phyloP scores from a whole-genome alignment of 2,797 vertebrate species.

The Liparis tanakae region DNA sequence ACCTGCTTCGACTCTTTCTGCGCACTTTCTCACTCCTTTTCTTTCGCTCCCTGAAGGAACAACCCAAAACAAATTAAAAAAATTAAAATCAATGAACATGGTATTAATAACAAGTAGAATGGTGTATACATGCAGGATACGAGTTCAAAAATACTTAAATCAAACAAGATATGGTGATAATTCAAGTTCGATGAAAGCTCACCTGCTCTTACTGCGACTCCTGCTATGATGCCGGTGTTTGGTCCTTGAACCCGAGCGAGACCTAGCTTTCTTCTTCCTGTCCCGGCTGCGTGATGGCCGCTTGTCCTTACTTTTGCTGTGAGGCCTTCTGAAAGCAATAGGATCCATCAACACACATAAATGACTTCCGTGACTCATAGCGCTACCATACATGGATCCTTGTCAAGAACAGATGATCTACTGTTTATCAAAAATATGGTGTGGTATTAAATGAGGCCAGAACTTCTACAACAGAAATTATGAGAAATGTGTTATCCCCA shows the following conservation, averaged over 20 bases:
- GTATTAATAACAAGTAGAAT: neutral
- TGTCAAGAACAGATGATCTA: neutral
- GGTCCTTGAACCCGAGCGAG: slow-evolving; percentile 91
- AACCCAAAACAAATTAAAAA: slow-evolving; percentile 4
- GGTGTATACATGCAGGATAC: neutral
- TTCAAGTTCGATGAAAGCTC: slow-evolving; percentile 38
- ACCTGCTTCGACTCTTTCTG: slow-evolving; percentile 90
- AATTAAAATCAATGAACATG: slow-evolving; percentile 11
- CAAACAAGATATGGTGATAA: neutral
- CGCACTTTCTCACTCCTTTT: slow-evolving; percentile 92
- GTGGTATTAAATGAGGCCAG: neutral
- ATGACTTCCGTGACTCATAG: neutral
- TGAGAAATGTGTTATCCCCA: neutral
- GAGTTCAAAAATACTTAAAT: neutral
- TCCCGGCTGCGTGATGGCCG: slow-evolving; percentile 87
- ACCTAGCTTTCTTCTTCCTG: slow-evolving; percentile 88
- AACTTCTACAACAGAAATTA: neutral
- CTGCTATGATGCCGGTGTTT: slow-evolving; percentile 92
- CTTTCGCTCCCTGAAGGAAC: slow-evolving; percentile 88
- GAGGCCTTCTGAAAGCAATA: slow-evolving; percentile 86
- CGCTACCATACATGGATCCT: neutral
- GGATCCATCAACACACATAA: slow-evolving; percentile 20
- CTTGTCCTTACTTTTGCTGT: slow-evolving; percentile 92
- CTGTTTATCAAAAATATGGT: neutral
- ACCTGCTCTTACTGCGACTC: slow-evolving; percentile 93